Evolutionary conservation across 2,797 vertebrate species (phyloP), one percentile per base, ranked within the genome.

Genomic region (Poliocrania exsul): DNA sequence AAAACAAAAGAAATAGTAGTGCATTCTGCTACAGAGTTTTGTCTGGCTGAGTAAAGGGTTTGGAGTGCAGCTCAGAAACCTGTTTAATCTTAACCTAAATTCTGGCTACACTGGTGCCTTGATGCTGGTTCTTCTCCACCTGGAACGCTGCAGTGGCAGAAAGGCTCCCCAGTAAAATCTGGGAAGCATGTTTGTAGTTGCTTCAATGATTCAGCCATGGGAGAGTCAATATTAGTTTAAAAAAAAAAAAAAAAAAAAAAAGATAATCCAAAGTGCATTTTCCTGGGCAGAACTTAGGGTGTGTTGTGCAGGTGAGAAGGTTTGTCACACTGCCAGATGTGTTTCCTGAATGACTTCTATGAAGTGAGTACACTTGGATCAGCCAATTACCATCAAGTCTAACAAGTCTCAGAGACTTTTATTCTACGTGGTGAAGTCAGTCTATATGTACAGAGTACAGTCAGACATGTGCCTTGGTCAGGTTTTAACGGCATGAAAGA

Each of bases 181-280:
- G 57, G 40, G 49, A 62, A 42, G 58, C 6, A 0, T n/a, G 21
- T 5, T 61, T 3, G 0, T 20, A 50, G 13, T 53, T 72, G 31
- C 4, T 50, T 47, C 38, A 51, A 24, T 69, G 56, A 38, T 51
- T 82, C 31, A 66, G 17, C 44, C 37, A 4, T 17, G 15, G 54
- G 16, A 80, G 14, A 33, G n/a, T 38, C 62, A 35, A 1, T 24
- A 44, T 8, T n/a, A 50, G 16, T 35, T 81, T 5, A 6, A 24
- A 35, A 38, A 38, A 23, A 33, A 25, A 17, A 6, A 24, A 35
- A 38, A 38, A 23, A 33, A 25, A 17, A 37, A 35, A 31, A 28
- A 20, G 33, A 24, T 29, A 24, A 57, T 5, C 18, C 28, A 16
- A n/a, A 62, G 3, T 6, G 23, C 3, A 2, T 70, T 61, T 67